A percentile compares a stretch with the other conserved stretches of the same genome.
Conservation (phyloP, 2,113 vertebrate genomes). For the Paraplagusia blochii region DNA sequence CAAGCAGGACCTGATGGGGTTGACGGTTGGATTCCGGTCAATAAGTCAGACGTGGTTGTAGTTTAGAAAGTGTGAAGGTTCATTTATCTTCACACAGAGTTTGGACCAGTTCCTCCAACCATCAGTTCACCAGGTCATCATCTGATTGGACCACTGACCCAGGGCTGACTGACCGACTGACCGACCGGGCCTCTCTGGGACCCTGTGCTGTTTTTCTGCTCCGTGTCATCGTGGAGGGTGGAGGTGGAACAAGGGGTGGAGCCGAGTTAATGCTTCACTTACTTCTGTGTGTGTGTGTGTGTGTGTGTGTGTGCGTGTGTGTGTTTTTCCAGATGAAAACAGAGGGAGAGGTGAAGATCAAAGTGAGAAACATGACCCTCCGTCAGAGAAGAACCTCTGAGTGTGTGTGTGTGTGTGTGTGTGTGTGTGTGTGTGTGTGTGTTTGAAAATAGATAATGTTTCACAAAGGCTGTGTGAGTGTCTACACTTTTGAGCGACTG, state of each 20-base stretch:
- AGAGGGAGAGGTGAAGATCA: slow-evolving; percentile 59
- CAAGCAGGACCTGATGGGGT: no score
- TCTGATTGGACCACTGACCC: no score
- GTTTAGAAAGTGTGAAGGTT: no score
- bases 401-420: slow-evolving; percentile 35
- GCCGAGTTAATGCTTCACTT: not conserved
- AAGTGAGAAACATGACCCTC: slow-evolving; percentile 69
- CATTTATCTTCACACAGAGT: no score
- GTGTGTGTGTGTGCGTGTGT: slow-evolving; percentile 24
- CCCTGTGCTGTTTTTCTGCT: no score
- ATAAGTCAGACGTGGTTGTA: no score
- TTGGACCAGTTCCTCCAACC: no score
- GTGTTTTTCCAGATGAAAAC: slow-evolving; percentile 39
- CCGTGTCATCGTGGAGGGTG: no score
- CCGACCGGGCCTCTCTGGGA: no score
- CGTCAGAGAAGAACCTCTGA: slow-evolving; percentile 56
- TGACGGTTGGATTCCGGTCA: no score
- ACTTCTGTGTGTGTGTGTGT: slow-evolving; percentile 29
- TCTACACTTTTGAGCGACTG: slow-evolving; percentile 18
- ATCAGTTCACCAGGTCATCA: no score
- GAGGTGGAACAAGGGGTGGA: not conserved
- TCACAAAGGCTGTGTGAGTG: slow-evolving; percentile 62
- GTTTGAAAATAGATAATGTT: slow-evolving; percentile 64
- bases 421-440: slow-evolving; percentile 25
- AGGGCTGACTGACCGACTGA: no score